These are phyloP conservation scores for Terrapene triunguis DNA, from an alignment of 2,113 vertebrate species.

Conservation along the genomic window DNA sequence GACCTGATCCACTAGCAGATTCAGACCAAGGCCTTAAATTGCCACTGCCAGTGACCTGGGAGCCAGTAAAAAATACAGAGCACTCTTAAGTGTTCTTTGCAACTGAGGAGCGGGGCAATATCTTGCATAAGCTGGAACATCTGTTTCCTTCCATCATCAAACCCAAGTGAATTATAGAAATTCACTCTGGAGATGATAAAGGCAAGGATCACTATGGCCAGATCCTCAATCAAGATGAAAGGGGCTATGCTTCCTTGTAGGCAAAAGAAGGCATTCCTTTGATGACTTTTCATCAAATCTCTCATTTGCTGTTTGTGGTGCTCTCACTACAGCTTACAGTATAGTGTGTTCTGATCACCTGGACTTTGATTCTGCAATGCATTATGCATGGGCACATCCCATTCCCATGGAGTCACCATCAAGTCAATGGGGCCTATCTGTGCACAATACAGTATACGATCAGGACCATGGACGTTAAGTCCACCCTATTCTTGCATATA, in stretches of 20 bases:
- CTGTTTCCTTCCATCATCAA: neutral
- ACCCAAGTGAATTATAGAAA: neutral
- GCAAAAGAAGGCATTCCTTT: neutral
- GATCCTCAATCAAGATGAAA: conserved; percentile 31
- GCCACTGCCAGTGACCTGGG: neutral
- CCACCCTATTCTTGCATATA: neutral
- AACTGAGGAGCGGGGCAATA: neutral
- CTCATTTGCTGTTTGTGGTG: neutral
- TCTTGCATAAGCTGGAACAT: neutral
- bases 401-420: neutral
- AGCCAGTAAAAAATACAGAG: neutral
- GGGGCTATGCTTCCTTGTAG: neutral
- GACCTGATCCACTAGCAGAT: neutral
- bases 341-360: neutral
- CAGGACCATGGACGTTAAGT: neutral
- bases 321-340: neutral
- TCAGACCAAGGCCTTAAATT: neutral
- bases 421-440: neutral
- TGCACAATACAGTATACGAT: neutral
- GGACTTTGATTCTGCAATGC: accelerated
- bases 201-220: neutral
- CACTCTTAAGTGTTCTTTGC: neutral
- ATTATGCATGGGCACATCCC: neutral
- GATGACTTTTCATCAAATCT: neutral
- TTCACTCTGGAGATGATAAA: neutral